Percentiles rank a stretch among this genome's conserved stretches.
Conservation (phyloP, 2,797 vertebrate genomes). For the Sitta carolinensis region DNA sequence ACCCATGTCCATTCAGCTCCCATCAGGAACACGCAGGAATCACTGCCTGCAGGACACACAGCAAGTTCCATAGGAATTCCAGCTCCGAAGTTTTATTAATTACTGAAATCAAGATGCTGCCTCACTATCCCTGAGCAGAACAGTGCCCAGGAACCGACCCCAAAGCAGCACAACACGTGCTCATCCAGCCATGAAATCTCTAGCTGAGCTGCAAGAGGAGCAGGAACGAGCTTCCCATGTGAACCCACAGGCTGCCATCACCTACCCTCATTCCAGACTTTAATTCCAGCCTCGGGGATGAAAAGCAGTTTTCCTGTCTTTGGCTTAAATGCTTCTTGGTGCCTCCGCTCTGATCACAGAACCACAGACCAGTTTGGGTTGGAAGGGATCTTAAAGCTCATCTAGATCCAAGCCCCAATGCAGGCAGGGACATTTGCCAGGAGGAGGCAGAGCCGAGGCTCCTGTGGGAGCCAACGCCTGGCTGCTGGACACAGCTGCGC, state of each 20-base stretch:
- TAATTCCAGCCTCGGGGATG: neutral
- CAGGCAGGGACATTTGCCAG: neutral
- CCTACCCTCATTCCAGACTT: neutral
- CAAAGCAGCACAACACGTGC: rapidly evolving
- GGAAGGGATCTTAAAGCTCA: neutral
- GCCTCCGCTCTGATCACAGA: neutral
- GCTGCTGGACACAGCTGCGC: neutral
- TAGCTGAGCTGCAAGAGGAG: neutral
- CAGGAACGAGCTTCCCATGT: rapidly evolving
- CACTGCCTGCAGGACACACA: neutral
- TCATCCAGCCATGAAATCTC: neutral
- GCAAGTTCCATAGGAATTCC: neutral
- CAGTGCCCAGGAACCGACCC: rapidly evolving
- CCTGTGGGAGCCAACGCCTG: neutral
- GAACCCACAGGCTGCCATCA: neutral
- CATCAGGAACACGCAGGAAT: rapidly evolving
- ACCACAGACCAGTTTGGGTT: neutral
- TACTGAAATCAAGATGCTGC: neutral
- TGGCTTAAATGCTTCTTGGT: neutral
- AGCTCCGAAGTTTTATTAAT: neutral
- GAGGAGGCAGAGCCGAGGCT: neutral
- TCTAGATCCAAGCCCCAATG: neutral
- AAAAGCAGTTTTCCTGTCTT: neutral
- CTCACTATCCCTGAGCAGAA: neutral
- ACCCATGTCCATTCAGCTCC: neutral